These are phyloP conservation scores for Ardeotis arabs DNA, from an alignment of 2,113 vertebrate genomes.

Conservation along the genomic window DNA sequence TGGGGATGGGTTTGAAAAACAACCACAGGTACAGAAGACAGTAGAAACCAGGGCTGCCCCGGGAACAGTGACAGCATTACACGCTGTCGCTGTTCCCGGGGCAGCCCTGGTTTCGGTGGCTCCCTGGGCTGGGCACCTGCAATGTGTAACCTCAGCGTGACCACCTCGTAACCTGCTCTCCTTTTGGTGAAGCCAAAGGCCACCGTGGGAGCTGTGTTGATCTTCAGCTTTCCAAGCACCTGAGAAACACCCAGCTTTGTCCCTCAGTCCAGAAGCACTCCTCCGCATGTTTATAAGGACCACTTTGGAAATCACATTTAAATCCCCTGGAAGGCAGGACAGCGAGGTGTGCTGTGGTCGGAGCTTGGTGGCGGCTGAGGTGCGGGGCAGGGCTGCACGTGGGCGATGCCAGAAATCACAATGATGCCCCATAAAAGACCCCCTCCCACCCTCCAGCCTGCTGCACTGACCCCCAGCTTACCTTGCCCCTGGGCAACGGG, in stretches of 20 bases:
- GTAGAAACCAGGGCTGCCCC: no score
- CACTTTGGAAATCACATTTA: background rate
- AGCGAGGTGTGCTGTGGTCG: background rate
- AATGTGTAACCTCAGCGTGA: fast-evolving
- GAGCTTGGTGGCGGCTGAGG: background rate
- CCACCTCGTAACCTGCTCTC: fast-evolving
- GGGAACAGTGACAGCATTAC: no score
- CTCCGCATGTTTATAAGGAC: background rate
- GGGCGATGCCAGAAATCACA: background rate
- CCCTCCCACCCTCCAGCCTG: no score
- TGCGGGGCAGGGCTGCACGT: background rate
- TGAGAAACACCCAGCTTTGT: background rate
- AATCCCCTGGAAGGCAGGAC: background rate
- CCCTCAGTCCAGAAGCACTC: no score
- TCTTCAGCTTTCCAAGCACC: background rate
- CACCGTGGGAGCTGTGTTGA: background rate
- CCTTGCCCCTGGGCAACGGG: background rate
- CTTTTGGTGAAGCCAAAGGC: background rate
- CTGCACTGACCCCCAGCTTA: background rate
- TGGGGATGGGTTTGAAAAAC: background rate
- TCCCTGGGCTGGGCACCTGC: no score
- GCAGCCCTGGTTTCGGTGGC: background rate
- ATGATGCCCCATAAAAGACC: background rate
- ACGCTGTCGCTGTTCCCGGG: no score
- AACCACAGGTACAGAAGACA: no score